phyloP scores from a whole-genome alignment of 1,140 invertebrate genomes.

The Bombus difficillimus region DNA sequence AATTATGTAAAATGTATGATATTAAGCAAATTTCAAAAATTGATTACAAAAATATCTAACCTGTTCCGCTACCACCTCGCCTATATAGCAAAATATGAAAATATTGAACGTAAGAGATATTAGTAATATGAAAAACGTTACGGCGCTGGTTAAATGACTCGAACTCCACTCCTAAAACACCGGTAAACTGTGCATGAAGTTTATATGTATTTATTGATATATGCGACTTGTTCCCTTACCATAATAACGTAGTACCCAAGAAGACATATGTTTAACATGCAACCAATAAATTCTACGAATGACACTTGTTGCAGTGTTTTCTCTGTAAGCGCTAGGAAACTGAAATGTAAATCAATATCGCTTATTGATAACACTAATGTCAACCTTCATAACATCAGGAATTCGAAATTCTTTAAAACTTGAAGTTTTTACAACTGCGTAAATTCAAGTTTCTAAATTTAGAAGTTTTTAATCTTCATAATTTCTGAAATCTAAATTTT shows the following conservation, averaged over 20 bases:
- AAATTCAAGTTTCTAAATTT: too few species aligned
- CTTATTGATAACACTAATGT: neutral
- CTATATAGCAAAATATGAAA: constrained; percentile 70
- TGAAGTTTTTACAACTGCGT: too few species aligned
- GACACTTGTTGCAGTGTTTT: constrained; percentile 66
- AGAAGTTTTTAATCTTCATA: too few species aligned
- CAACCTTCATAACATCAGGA: neutral
- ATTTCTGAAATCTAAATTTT: too few species aligned
- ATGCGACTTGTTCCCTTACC: constrained; percentile 37
- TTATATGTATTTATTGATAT: neutral
- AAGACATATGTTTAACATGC: constrained; percentile 71
- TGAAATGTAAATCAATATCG: constrained; percentile 28
- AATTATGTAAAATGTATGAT: neutral
- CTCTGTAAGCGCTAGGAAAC: constrained; percentile 61
- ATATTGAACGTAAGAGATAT: constrained; percentile 64
- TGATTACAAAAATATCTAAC: constrained; percentile 27
- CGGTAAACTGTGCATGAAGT: neutral
- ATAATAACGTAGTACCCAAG: constrained; percentile 71
- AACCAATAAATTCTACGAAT: constrained; percentile 70
- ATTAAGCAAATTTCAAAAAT: neutral
- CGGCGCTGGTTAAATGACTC: constrained; percentile 35
- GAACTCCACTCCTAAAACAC: constrained; percentile 53
- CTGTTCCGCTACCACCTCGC: constrained; percentile 61
- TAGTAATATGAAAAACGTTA: constrained; percentile 57
- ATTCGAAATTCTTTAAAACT: too few species aligned